Conservation (phyloP, 2,797 vertebrate genomes). For the Buphagus erythrorhynchus region DNA sequence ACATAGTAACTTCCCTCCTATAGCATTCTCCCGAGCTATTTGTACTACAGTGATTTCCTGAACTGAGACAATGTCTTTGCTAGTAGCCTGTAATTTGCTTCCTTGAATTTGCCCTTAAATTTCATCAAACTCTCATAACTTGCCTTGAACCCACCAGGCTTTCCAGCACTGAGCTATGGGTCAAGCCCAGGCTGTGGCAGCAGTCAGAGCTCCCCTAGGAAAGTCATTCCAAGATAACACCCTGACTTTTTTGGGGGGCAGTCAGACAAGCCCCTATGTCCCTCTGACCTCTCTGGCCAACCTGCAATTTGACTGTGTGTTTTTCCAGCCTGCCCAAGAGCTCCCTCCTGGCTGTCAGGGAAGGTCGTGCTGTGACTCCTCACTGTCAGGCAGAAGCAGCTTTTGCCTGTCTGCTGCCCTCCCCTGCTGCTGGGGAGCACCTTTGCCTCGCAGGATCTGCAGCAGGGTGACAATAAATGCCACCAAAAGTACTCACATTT, state of each 20-base stretch:
- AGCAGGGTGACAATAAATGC: background rate
- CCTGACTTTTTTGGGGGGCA: background rate
- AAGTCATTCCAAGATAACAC: background rate
- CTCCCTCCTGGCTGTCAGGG: background rate
- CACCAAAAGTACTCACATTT: background rate
- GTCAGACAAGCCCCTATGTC: background rate
- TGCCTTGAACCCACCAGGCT: background rate
- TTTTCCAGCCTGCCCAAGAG: background rate
- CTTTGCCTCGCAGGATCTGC: background rate
- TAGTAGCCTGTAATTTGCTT: conserved; percentile 16
- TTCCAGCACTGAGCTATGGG: background rate
- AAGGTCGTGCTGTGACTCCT: background rate
- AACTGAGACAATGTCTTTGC: background rate
- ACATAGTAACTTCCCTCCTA: background rate
- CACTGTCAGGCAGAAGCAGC: background rate
- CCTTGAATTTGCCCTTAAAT: background rate
- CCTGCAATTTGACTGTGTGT: fast-evolving
- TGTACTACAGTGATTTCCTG: background rate
- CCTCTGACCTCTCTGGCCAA: background rate
- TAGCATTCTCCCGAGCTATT: background rate
- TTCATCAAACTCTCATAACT: background rate
- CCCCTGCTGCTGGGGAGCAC: background rate
- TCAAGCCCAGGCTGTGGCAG: background rate
- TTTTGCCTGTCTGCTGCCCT: background rate
- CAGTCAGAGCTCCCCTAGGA: background rate